phyloP scores from a whole-genome alignment of 1,140 invertebrate genomes.

The Magallana gigas region DNA sequence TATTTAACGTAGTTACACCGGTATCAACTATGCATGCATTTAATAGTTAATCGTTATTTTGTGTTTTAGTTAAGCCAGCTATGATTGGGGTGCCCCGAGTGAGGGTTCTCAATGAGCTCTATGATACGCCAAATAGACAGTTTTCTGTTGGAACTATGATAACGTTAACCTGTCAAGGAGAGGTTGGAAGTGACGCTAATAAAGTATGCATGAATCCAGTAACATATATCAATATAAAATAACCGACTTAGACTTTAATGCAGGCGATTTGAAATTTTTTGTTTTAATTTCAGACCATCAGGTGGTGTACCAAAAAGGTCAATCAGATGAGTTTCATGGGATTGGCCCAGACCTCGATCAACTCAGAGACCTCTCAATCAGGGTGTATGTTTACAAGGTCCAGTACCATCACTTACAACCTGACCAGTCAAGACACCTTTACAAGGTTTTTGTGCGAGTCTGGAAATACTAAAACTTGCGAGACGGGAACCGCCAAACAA shows the following conservation, averaged over 20 bases:
- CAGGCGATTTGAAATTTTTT: no score
- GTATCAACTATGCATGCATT: no score
- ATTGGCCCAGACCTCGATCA: background rate
- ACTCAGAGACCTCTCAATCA: background rate
- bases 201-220: background rate
- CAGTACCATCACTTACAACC: constrained; percentile 6
- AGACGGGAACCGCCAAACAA: background rate
- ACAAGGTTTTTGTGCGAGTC: constrained; percentile 1
- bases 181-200: background rate
- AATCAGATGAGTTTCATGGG: background rate
- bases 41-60: background rate
- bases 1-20: no score
- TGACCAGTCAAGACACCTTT: background rate
- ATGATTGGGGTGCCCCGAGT: background rate
- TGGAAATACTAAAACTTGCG: background rate
- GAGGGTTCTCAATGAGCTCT: background rate
- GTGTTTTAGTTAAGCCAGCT: background rate
- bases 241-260: no score
- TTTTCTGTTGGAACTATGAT: background rate
- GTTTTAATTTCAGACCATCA: background rate
- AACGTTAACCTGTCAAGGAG: background rate
- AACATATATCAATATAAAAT: no score
- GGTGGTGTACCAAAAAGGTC: background rate
- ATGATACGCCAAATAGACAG: background rate
- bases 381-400: background rate